A percentile compares a stretch with the other conserved stretches of the same genome.
Conservation (phyloP, 1,140 invertebrate genomes). For the Microplitis demolitor region DNA sequence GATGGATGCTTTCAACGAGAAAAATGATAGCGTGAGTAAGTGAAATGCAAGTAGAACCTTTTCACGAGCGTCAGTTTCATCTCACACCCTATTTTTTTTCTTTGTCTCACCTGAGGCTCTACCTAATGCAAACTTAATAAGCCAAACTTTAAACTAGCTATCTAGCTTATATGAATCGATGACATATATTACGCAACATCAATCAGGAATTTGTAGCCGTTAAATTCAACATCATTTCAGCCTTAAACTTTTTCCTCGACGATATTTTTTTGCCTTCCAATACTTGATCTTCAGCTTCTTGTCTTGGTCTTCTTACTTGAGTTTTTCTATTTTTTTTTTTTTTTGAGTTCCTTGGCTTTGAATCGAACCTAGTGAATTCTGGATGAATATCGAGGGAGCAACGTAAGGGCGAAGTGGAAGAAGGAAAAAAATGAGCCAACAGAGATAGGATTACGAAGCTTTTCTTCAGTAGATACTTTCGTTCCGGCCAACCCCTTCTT, state of each 20-base stretch:
- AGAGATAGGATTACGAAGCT: not conserved
- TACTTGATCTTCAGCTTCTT: not conserved
- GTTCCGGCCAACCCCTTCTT: not conserved
- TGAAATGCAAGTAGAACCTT: not conserved
- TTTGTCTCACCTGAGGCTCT: not conserved
- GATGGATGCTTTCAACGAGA: conserved; percentile 30
- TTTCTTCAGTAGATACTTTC: conserved; percentile 7
- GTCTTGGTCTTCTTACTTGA: not conserved
- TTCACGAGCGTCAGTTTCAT: too few species aligned
- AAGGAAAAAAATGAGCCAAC: not conserved
- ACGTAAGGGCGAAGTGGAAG: not conserved
- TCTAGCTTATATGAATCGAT: too few species aligned
- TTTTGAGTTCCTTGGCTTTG: not conserved
- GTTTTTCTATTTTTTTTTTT: not conserved
- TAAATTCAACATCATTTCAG: not conserved
- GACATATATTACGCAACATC: not conserved
- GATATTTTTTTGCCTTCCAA: too few species aligned
- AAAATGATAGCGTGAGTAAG: conserved; percentile 24
- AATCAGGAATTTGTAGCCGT: not conserved
- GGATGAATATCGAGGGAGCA: not conserved
- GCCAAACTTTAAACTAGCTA: not conserved
- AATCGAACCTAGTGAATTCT: not conserved
- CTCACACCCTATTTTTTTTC: conserved; percentile 1
- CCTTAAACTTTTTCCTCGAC: not conserved
- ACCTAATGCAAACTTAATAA: not conserved